A percentile compares a stretch with the other conserved stretches of the same genome.
These are phyloP conservation scores for Tetragonula carbonaria DNA, from an alignment of 2,888 invertebrate genomes.

Conservation along the genomic window DNA sequence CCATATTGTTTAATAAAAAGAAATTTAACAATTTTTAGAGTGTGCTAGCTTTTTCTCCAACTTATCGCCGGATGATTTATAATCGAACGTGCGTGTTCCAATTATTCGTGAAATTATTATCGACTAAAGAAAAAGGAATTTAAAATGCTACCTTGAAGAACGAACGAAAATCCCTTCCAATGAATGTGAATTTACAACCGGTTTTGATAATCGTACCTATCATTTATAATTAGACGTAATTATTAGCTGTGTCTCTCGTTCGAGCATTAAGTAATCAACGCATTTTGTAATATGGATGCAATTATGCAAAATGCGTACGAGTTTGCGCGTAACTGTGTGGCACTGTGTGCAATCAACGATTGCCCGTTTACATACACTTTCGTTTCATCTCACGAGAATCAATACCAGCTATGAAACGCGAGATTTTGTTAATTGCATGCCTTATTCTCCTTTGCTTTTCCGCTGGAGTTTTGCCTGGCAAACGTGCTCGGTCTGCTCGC, in stretches of 20 bases:
- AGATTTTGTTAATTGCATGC: conserved; percentile 12
- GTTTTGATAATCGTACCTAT: not conserved
- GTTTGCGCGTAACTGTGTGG: not conserved
- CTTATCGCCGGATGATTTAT: too few relatives aligned
- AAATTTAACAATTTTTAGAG: too few relatives aligned
- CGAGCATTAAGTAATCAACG: not conserved
- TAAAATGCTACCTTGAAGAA: too few relatives aligned
- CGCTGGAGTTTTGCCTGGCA: not conserved
- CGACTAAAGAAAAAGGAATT: too few relatives aligned
- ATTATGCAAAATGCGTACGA: not conserved
- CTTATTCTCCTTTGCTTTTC: not conserved
- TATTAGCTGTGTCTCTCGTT: not conserved
- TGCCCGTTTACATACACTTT: not conserved
- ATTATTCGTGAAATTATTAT: too few relatives aligned
- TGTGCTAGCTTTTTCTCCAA: too few relatives aligned
- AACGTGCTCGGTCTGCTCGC: not conserved
- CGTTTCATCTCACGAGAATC: conserved; percentile 8
- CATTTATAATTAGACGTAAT: not conserved
- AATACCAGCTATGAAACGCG: not conserved
- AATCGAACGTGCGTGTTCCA: too few relatives aligned
- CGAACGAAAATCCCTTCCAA: too few relatives aligned
- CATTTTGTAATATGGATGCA: not conserved
- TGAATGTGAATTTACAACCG: not conserved
- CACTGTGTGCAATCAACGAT: not conserved
- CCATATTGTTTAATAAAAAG: too few relatives aligned